These are phyloP conservation scores for Berghia stephanieae DNA, from an alignment of 1,140 invertebrate genomes.

Conservation along the genomic window DNA sequence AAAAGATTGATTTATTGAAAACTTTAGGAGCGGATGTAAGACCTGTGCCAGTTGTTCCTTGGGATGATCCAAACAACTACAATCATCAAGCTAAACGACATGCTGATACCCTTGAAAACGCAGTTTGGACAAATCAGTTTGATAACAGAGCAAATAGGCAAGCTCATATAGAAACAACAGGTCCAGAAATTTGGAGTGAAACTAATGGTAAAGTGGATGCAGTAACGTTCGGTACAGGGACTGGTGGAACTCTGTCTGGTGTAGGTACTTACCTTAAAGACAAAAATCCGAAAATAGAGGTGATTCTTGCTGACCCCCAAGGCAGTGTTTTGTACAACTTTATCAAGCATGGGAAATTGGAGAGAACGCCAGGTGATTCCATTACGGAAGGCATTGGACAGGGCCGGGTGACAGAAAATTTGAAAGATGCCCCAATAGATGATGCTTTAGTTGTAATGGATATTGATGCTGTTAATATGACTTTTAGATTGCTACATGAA, in stretches of 20 bases:
- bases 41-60: slow-evolving; percentile 62
- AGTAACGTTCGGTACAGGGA: slow-evolving; percentile 65
- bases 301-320: slow-evolving; percentile 65
- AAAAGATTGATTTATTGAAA: slow-evolving; percentile 64
- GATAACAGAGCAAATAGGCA: slow-evolving; percentile 67
- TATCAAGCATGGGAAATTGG: slow-evolving; percentile 63
- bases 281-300: slow-evolving; percentile 62
- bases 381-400: slow-evolving; percentile 68
- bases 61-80: slow-evolving; percentile 63
- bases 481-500: slow-evolving; percentile 63
- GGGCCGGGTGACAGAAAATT: slow-evolving; percentile 64
- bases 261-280: slow-evolving; percentile 64
- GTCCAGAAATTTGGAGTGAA: slow-evolving; percentile 70
- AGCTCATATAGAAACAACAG: slow-evolving; percentile 68
- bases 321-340: slow-evolving; percentile 66
- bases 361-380: slow-evolving; percentile 61
- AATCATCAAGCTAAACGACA: slow-evolving; percentile 64
- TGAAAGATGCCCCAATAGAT: slow-evolving; percentile 64
- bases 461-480: slow-evolving; percentile 62
- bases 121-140: slow-evolving; percentile 69
- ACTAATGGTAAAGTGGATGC: slow-evolving; percentile 66
- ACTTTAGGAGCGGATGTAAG: slow-evolving; percentile 62
- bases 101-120: slow-evolving; percentile 65
- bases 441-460: slow-evolving; percentile 60
- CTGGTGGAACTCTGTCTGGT: slow-evolving; percentile 65